phyloP scores from a whole-genome alignment of 2,113 vertebrate genomes.

The Chauna torquata region DNA sequence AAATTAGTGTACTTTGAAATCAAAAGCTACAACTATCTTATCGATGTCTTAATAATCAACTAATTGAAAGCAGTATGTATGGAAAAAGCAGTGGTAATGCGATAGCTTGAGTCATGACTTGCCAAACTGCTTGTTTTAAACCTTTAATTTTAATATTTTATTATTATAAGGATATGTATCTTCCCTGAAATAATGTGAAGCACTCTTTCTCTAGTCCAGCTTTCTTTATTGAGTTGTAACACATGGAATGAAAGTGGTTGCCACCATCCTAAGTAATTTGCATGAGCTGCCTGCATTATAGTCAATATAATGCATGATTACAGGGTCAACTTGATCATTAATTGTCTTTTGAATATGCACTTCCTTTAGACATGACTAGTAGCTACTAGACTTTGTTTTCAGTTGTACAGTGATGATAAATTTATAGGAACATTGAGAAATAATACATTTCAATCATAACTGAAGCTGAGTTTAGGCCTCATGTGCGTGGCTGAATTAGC shows the following conservation, averaged over 20 bases:
- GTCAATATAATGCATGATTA: constrained; percentile 76
- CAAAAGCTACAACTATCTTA: no score
- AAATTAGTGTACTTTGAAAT: no score
- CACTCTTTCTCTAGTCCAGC: not conserved
- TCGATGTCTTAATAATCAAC: no score
- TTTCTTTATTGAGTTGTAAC: not conserved
- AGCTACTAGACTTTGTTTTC: constrained; percentile 85
- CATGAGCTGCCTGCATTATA: constrained; percentile 63
- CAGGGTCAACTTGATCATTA: constrained; percentile 77
- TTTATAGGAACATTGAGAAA: constrained; percentile 58
- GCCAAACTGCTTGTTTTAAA: not conserved
- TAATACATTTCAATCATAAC: constrained; percentile 82
- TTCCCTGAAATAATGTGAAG: not conserved
- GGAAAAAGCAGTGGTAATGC: fast-evolving
- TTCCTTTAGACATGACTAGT: constrained; percentile 85
- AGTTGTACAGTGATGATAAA: constrained; percentile 79
- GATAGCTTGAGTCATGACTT: not conserved
- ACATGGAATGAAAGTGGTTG: not conserved
- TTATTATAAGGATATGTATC: not conserved
- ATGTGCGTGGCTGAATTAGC: not conserved
- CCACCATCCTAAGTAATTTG: constrained; percentile 76
- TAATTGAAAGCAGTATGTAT: no score
- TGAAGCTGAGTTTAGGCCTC: constrained; percentile 29
- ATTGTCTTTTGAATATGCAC: constrained; percentile 82
- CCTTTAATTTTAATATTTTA: not conserved